A percentile compares a stretch with the other conserved stretches of the same genome.
phyloP scores from a whole-genome alignment of 2,888 invertebrate species.

The Aleiodes alternator region DNA sequence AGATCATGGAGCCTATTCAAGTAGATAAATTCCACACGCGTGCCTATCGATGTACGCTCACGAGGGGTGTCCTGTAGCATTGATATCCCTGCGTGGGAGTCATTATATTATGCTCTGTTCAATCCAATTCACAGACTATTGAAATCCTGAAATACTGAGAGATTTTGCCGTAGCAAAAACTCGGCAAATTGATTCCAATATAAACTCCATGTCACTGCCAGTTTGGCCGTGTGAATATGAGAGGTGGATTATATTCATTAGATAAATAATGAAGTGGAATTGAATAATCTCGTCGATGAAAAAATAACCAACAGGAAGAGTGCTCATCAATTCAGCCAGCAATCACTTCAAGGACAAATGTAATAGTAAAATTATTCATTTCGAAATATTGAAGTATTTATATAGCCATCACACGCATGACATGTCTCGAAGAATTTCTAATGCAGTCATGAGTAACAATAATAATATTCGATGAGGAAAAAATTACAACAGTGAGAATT shows the following conservation, averaged over 20 bases:
- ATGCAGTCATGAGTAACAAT: too few relatives aligned
- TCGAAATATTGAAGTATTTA: too few relatives aligned
- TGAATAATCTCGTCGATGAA: neutral
- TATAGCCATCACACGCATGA: too few relatives aligned
- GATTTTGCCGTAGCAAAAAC: constrained; percentile 42
- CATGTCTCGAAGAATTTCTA: too few relatives aligned
- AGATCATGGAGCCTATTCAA: constrained; percentile 37
- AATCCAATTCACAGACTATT: constrained; percentile 60
- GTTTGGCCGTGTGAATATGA: neutral
- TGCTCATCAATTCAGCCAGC: neutral
- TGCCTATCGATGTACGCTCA: constrained; percentile 40
- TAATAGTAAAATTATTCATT: neutral
- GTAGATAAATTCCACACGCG: constrained; percentile 52
- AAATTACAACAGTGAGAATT: neutral
- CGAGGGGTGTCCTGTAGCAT: constrained; percentile 47
- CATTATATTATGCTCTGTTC: constrained; percentile 53
- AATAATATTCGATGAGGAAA: too few relatives aligned
- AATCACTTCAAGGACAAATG: neutral
- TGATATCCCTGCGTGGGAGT: constrained; percentile 53
- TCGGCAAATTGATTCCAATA: neutral
- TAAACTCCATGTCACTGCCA: neutral
- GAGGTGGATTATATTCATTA: neutral
- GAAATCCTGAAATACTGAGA: constrained; percentile 62
- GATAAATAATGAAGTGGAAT: neutral
- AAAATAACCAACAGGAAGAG: neutral